Base-by-base conservation (phyloP, 1,140 invertebrate genomes). In the Venustaconcha ellipsiformis region DNA sequence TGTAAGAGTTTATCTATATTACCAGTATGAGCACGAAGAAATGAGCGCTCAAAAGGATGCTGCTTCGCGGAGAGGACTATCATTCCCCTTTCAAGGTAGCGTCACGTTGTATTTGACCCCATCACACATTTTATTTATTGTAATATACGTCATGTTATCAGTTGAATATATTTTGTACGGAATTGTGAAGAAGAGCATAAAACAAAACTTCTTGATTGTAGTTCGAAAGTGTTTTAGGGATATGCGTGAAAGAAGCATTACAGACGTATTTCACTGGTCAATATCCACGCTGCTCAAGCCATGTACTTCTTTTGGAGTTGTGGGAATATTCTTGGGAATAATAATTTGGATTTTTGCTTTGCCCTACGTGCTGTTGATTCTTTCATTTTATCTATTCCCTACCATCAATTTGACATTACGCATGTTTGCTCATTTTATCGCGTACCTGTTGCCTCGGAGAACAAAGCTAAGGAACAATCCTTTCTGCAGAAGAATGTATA, bases 341-440 rank as follows among this genome's bases (percentile, higher is more conserved):
- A 23, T 78, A 11, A 59, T 63, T 13, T 73, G 70, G 70, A 20
- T 60, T 2, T 18, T 78, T 23, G n/a, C 60, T 17, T n/a, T 74
- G 37, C 72, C 72, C 0, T 55, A 72, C 14, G 13, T 76, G 23
- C 14, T 79, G 6, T 11, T 75, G 6, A 66, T 75, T 14, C 48
- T 79, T 8, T 59, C 66, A 14, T 78, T 74, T 56, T 78, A 73
- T 57, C 48, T 70, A 15, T 57, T 78, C 18, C 77, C 77, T 17
- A 67, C 72, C 12, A 14, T 78, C 13, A 74, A 74, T 63, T 4
- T 78, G 14, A 70, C 68, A n/a, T 48, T 64, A 12, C 56, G 77
- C 3, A 23, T 78, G 6, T 37, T 74, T 15, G 73, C 73, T 56
- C 73, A 74, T 62, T 74, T 74, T 69, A 56, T 56, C 14, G 30